Conservation (phyloP, 2,888 invertebrate species). For the Lordiphosa fenestrarum region DNA sequence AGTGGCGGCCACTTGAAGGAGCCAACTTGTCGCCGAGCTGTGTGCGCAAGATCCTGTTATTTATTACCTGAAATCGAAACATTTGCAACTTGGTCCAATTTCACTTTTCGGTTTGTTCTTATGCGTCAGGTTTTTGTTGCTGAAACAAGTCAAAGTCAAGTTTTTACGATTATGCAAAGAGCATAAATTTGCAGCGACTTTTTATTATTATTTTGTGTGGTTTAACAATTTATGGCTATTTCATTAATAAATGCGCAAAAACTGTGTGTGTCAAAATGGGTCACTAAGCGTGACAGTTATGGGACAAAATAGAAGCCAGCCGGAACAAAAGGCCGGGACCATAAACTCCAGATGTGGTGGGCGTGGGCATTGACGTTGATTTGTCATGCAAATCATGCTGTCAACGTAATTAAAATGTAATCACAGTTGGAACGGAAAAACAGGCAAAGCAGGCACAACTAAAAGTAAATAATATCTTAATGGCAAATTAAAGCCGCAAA, state of each 20-base stretch:
- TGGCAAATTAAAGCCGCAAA: slow-evolving; percentile 71
- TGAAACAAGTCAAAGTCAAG: slow-evolving; percentile 66
- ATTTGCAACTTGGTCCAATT: too few species aligned
- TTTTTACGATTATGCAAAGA: slow-evolving; percentile 51
- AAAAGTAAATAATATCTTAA: slow-evolving; percentile 67
- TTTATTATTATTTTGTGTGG: slow-evolving; percentile 17
- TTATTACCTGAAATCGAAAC: slow-evolving; percentile 13
- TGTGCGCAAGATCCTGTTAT: slow-evolving; percentile 43
- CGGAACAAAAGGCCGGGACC: slow-evolving; percentile 13
- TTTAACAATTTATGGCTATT: slow-evolving; percentile 53
- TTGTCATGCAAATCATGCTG: slow-evolving; percentile 71
- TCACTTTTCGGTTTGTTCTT: too few species aligned
- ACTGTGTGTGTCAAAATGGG: slow-evolving; percentile 55
- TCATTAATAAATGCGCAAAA: slow-evolving; percentile 66
- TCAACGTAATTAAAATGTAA: slow-evolving; percentile 73
- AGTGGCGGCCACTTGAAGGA: slow-evolving; percentile 29
- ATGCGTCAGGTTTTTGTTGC: not conserved
- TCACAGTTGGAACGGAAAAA: slow-evolving; percentile 27
- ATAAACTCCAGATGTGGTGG: slow-evolving; percentile 1
- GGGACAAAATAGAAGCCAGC: slow-evolving; percentile 46
- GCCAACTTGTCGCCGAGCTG: slow-evolving; percentile 41
- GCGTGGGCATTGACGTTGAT: slow-evolving; percentile 42
- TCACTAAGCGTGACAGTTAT: slow-evolving; percentile 70
- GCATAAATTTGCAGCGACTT: slow-evolving; percentile 55
- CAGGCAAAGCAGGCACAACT: slow-evolving; percentile 33